phyloP scores from a whole-genome alignment of 1,140 invertebrate genomes.

The Drosophila parabipectinata region DNA sequence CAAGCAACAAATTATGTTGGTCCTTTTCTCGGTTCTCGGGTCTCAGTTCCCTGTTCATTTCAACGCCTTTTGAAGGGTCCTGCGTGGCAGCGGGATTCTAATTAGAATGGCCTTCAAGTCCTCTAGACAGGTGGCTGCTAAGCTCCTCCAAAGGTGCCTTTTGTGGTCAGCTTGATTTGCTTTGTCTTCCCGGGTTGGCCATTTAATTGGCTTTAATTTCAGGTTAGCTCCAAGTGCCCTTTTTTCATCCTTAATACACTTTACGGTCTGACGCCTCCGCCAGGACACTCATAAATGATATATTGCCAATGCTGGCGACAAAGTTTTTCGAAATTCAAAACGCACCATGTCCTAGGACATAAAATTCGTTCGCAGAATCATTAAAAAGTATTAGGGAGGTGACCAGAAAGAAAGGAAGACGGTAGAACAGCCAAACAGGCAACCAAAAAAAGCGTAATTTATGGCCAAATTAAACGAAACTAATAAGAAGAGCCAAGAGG shows the following conservation, averaged over 20 bases:
- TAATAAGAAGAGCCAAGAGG: constrained; percentile 69
- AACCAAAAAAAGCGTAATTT: constrained; percentile 67
- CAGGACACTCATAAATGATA: constrained; percentile 50
- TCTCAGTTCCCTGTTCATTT: background rate
- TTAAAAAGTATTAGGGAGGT: constrained; percentile 79
- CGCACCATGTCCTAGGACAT: constrained; percentile 22
- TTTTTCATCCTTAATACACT: constrained; percentile 32
- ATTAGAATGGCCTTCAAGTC: constrained; percentile 30
- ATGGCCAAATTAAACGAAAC: constrained; percentile 80
- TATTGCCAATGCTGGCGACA: constrained; percentile 28
- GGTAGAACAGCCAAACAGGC: constrained; percentile 6
- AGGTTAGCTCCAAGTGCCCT: background rate
- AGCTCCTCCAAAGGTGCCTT: constrained; percentile 10
- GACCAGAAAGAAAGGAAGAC: constrained; percentile 5
- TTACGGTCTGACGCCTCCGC: constrained; percentile 44
- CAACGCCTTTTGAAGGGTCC: constrained; percentile 13
- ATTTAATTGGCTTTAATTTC: constrained; percentile 49
- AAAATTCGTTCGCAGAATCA: constrained; percentile 61
- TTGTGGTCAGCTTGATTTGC: constrained; percentile 43
- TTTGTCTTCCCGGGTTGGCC: constrained; percentile 25
- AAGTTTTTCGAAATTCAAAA: constrained; percentile 41
- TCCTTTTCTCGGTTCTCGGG: constrained; percentile 4
- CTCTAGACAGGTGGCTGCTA: constrained; percentile 14
- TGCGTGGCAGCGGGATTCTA: constrained; percentile 30
- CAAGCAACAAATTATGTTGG: constrained; percentile 50